A percentile compares a stretch with the other conserved stretches of the same genome.
phyloP scores from a whole-genome alignment of 2,888 invertebrate species.

The Griposia aprilina region DNA sequence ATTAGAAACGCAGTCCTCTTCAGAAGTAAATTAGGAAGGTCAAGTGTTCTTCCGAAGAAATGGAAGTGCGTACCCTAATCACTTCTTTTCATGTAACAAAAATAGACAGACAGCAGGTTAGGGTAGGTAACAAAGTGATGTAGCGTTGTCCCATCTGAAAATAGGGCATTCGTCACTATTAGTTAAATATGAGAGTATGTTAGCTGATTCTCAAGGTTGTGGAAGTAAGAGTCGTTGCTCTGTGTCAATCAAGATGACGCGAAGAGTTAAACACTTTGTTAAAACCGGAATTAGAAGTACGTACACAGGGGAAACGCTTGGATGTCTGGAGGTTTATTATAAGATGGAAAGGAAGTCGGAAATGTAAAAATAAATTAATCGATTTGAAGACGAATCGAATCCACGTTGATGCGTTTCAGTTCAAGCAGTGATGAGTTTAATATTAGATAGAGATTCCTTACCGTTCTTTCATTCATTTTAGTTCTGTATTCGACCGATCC shows the following conservation, averaged over 20 bases:
- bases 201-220: conserved; percentile 8
- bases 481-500: conserved; percentile 11
- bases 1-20: conserved; percentile 38
- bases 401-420: conserved; percentile 18
- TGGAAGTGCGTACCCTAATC: conserved; percentile 44
- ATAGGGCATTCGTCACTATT: conserved; percentile 2
- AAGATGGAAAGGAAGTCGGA: conserved; percentile 32
- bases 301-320: conserved; percentile 6
- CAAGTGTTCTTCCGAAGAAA: conserved; percentile 50
- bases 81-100: conserved; percentile 39
- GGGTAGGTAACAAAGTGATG: conserved; percentile 22
- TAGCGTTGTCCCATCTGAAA: not conserved
- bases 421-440: conserved; percentile 34
- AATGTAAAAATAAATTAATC: conserved; percentile 42
- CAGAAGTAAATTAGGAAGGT: conserved; percentile 48
- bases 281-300: conserved; percentile 25
- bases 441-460: conserved; percentile 12
- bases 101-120: conserved; percentile 25
- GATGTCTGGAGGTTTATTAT: conserved; percentile 8
- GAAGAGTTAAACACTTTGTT: conserved; percentile 12
- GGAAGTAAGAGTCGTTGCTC: not conserved
- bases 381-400: conserved; percentile 40
- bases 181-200: conserved; percentile 6
- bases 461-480: conserved; percentile 23
- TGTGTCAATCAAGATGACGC: conserved; percentile 16